These are phyloP conservation scores for Cheiracanthium punctorium DNA, from an alignment of 2,888 invertebrate genomes.

Conservation along the genomic window DNA sequence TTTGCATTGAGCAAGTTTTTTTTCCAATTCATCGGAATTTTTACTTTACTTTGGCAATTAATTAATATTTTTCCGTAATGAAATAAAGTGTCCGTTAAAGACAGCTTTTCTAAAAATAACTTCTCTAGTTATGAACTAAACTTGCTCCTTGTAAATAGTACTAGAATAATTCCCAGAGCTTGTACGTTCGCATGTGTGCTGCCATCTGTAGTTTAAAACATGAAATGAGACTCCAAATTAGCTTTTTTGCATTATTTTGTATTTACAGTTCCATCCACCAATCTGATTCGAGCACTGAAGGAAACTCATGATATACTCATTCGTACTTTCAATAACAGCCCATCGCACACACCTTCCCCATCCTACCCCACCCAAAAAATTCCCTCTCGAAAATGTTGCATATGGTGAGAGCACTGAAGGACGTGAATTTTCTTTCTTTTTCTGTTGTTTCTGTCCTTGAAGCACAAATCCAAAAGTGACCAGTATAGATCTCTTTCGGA, in stretches of 20 bases:
- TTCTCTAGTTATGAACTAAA: no score
- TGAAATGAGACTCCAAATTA: background rate
- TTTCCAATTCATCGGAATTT: no score
- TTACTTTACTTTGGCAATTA: no score
- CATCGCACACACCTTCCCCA: conserved; percentile 21
- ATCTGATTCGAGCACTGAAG: conserved; percentile 15
- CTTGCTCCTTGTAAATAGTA: background rate
- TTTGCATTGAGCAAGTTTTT: background rate
- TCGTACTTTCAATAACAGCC: conserved; percentile 2
- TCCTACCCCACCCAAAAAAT: conserved; percentile 19
- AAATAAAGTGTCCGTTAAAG: no score
- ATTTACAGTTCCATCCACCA: conserved; percentile 7
- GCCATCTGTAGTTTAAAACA: conserved; percentile 9
- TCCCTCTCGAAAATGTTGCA: conserved; percentile 21
- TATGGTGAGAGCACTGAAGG: conserved; percentile 51
- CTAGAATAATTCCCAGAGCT: background rate
- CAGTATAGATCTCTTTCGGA: conserved; percentile 58
- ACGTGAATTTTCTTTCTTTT: conserved; percentile 46
- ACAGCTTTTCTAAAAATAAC: no score
- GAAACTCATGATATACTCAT: conserved; percentile 5
- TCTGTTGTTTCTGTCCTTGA: conserved; percentile 40
- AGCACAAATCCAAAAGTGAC: conserved; percentile 64
- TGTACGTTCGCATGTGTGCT: background rate
- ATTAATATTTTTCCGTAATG: no score
- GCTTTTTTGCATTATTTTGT: background rate